Evolutionary conservation across 2,888 invertebrate genomes (phyloP).

Genomic region (Pocota personata): DNA sequence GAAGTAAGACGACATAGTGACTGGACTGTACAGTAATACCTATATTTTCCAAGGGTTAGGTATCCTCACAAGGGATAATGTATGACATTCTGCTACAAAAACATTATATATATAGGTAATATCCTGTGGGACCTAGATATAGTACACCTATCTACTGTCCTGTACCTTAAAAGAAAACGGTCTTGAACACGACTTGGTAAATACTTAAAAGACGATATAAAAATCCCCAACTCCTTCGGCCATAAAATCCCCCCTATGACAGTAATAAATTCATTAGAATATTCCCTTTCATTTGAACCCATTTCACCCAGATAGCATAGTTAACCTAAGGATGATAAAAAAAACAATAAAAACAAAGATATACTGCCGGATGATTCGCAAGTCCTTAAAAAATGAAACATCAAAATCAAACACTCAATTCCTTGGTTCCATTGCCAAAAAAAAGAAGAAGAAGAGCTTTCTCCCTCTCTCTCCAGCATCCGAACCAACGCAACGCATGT

Average conservation of each 20-base stretch:
- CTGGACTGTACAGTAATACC: too few relatives aligned
- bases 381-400: slow-evolving; percentile 15
- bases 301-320: neutral
- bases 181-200: neutral
- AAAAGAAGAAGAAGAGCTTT: neutral
- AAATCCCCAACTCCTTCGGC: neutral
- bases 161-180: neutral
- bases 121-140: neutral
- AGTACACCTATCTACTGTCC: neutral
- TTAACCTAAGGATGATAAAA: neutral
- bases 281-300: neutral
- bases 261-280: slow-evolving; percentile 23
- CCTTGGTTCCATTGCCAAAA: neutral
- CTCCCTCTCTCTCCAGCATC: neutral
- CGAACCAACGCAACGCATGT: neutral
- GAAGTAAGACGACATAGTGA: too few relatives aligned
- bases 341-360: neutral
- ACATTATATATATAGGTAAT: too few relatives aligned
- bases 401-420: slow-evolving; percentile 42
- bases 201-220: neutral
- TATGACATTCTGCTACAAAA: too few relatives aligned
- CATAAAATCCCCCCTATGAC: neutral
- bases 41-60: too few relatives aligned
- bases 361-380: slow-evolving; percentile 7
- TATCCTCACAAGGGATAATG: too few relatives aligned